A percentile compares a stretch with the other conserved stretches of the same genome.
phyloP scores from a whole-genome alignment of 2,888 invertebrate genomes.

The Eristalis arbustorum region DNA sequence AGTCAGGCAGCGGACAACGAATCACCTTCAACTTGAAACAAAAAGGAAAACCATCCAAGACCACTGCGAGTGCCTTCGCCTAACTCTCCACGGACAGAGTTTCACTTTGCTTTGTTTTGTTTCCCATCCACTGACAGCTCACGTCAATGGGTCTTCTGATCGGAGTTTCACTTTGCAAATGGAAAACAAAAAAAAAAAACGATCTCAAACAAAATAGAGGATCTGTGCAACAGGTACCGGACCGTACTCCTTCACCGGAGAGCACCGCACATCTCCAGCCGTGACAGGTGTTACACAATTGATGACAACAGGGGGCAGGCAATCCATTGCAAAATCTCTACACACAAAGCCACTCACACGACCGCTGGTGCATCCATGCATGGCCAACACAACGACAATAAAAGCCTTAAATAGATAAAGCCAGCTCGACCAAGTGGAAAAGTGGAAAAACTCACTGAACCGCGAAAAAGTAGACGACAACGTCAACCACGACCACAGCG shows the following conservation, averaged over 20 bases:
- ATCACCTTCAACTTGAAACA: background rate
- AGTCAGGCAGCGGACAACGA: background rate
- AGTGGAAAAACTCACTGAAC: conserved; percentile 68
- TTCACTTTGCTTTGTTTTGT: background rate
- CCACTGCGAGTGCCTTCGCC: background rate
- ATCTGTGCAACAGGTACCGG: background rate
- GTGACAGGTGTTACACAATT: conserved; percentile 61
- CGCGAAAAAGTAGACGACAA: conserved; percentile 40
- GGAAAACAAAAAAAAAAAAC: background rate
- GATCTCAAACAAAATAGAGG: background rate
- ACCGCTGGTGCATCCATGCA: background rate
- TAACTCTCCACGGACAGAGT: background rate
- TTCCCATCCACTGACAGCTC: background rate
- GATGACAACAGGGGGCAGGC: conserved; percentile 48
- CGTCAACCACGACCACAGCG: conserved; percentile 1
- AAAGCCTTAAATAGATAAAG: conserved; percentile 51
- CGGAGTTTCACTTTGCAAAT: background rate
- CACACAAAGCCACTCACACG: background rate
- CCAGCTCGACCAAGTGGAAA: conserved; percentile 65
- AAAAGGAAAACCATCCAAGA: background rate
- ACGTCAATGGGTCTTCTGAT: background rate
- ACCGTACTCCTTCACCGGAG: background rate
- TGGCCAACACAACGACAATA: background rate
- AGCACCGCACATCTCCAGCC: background rate
- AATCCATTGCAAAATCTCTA: conserved; percentile 55